phyloP scores from a whole-genome alignment of 2,113 vertebrate species.

The Pteronura brasiliensis region DNA sequence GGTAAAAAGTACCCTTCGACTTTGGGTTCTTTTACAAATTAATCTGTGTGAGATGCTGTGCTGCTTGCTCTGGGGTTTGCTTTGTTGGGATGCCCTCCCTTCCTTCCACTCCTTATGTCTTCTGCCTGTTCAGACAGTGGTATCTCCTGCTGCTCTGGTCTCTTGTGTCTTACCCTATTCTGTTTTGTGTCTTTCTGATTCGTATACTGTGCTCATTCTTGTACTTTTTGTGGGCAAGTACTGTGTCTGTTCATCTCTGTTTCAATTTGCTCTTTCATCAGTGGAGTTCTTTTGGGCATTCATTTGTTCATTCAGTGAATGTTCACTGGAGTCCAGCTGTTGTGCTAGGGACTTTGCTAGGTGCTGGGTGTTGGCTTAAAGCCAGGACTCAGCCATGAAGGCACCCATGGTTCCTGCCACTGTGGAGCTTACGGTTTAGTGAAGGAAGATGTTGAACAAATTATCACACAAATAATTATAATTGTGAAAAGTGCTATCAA shows the following conservation, averaged over 20 bases:
- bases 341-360: background rate
- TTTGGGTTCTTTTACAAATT: background rate
- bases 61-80: background rate
- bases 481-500: background rate
- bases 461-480: slow-evolving; percentile 1
- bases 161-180: background rate
- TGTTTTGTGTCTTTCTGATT: slow-evolving; percentile 34
- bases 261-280: slow-evolving; percentile 20
- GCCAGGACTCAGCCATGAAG: background rate
- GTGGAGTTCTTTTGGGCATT: background rate
- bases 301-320: slow-evolving; percentile 29
- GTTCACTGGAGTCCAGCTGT: background rate
- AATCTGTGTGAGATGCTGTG: background rate
- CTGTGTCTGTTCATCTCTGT: background rate
- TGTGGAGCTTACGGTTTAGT: background rate
- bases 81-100: background rate
- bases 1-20: background rate
- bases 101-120: background rate
- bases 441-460: background rate
- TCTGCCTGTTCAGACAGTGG: background rate
- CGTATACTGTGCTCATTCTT: background rate
- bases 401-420: background rate
- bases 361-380: background rate
- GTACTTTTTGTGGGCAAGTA: slow-evolving; percentile 1
- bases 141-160: background rate